Percentiles rank a stretch among this genome's conserved stretches.
phyloP scores from a whole-genome alignment of 1,140 invertebrate genomes.

The Drosophila pruinosa region DNA sequence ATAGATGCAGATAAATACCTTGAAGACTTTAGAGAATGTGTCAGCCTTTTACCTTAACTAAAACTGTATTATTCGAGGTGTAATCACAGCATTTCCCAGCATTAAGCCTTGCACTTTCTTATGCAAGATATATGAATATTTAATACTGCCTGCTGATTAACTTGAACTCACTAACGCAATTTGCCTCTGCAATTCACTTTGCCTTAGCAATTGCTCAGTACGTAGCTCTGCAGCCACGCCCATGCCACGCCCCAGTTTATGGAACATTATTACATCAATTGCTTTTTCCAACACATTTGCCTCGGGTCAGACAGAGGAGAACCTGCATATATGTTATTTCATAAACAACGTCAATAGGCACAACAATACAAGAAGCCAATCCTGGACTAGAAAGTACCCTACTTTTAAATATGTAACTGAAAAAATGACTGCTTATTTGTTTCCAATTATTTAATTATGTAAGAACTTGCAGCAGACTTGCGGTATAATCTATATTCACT shows the following conservation, averaged over 20 bases:
- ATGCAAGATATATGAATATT: slow-evolving; percentile 5
- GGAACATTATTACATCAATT: slow-evolving; percentile 50
- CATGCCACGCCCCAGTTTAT: slow-evolving; percentile 24
- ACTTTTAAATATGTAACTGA: neutral
- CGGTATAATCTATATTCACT: too few species aligned
- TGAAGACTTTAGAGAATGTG: neutral
- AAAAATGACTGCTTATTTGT: too few species aligned
- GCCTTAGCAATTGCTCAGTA: slow-evolving; percentile 14
- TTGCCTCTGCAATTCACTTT: slow-evolving; percentile 39
- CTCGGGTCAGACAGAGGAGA: slow-evolving; percentile 30
- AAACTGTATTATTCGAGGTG: neutral
- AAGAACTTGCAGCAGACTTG: too few species aligned
- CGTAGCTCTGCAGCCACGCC: slow-evolving; percentile 4
- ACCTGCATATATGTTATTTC: slow-evolving; percentile 53
- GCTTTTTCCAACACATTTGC: slow-evolving; percentile 65
- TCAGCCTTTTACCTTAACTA: neutral
- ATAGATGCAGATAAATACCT: slow-evolving; percentile 6
- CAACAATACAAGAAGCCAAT: neutral
- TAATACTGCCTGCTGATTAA: slow-evolving; percentile 10
- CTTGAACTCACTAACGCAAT: neutral
- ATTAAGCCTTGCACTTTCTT: neutral
- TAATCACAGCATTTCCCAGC: neutral
- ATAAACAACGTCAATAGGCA: slow-evolving; percentile 32
- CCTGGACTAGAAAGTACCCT: neutral
- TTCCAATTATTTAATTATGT: too few species aligned